A percentile compares a stretch with the other conserved stretches of the same genome.
Conservation (phyloP, 2,888 invertebrate genomes). For the Scaptomyza parva region DNA sequence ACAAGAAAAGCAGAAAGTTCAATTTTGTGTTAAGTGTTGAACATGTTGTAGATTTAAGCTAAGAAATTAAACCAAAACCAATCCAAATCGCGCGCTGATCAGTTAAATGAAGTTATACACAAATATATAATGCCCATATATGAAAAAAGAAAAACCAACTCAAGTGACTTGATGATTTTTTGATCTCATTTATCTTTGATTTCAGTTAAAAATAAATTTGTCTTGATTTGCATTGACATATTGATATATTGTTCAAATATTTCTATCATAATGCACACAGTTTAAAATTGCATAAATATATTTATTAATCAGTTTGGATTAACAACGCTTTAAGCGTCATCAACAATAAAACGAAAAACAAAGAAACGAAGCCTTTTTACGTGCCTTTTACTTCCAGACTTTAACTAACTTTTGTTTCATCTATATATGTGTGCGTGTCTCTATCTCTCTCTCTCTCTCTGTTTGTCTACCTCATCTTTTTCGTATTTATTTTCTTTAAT, state of each 20-base stretch:
- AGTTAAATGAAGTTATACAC: constrained; percentile 53
- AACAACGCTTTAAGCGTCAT: constrained; percentile 24
- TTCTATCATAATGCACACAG: constrained; percentile 78
- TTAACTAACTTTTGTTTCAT: constrained; percentile 25
- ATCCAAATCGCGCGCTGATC: constrained; percentile 40
- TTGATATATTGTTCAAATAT: constrained; percentile 70
- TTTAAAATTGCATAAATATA: constrained; percentile 20
- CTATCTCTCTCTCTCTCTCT: neutral
- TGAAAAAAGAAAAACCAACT: constrained; percentile 29
- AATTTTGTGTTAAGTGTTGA: constrained; percentile 48
- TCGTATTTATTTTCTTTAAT: constrained; percentile 4
- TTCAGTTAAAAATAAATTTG: constrained; percentile 29
- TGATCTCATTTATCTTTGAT: constrained; percentile 19
- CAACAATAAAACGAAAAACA: neutral
- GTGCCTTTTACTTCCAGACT: constrained; percentile 64
- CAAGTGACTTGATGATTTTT: constrained; percentile 23
- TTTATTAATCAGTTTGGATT: constrained; percentile 19
- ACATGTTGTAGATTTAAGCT: constrained; percentile 53
- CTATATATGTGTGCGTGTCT: constrained; percentile 49
- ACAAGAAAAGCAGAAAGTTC: constrained; percentile 28
- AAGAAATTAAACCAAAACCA: constrained; percentile 2
- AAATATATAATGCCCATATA: constrained; percentile 40
- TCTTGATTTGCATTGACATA: constrained; percentile 42
- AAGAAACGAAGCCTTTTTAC: constrained; percentile 60
- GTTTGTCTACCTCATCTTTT: constrained; percentile 16